Evolutionary conservation across 2,888 invertebrate genomes (phyloP).

Genomic region (Operophtera brumata): DNA sequence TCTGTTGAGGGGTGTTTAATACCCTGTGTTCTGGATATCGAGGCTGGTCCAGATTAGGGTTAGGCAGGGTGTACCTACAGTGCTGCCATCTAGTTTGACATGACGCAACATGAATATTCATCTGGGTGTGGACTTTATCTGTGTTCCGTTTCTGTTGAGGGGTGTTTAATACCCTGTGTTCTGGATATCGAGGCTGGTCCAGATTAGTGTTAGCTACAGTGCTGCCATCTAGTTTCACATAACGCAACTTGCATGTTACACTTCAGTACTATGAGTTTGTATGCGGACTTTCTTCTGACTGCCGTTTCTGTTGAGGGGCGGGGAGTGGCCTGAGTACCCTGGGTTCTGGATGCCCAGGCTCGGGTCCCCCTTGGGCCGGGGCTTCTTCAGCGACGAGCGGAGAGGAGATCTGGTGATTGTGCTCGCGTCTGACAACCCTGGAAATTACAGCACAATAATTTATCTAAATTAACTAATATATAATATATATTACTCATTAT

Average conservation of each 20-base stretch:
- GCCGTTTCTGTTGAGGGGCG: constrained; percentile 90
- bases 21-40: too few species aligned
- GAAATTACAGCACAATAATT: too few species aligned
- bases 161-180: too few species aligned
- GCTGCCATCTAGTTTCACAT: neutral
- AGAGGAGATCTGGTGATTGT: constrained; percentile 71
- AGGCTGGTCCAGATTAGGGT: too few species aligned
- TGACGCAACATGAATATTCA: too few species aligned
- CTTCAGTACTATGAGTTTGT: constrained; percentile 95
- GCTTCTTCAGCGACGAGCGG: constrained; percentile 91
- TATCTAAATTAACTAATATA: too few species aligned
- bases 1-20: too few species aligned
- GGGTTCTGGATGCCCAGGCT: constrained; percentile 92
- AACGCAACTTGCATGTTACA: constrained; percentile 63
- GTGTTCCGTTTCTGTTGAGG: too few species aligned
- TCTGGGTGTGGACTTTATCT: too few species aligned
- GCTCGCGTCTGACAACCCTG: constrained; percentile 68
- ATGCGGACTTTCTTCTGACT: constrained; percentile 95
- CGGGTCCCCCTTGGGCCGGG: constrained; percentile 77
- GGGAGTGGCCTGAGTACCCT: constrained; percentile 90
- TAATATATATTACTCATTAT: too few species aligned
- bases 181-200: too few species aligned
- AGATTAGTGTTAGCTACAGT: neutral
- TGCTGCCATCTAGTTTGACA: neutral
- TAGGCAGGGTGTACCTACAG: neutral